phyloP scores from a whole-genome alignment of 2,888 invertebrate species.

The Papilio demoleus region DNA sequence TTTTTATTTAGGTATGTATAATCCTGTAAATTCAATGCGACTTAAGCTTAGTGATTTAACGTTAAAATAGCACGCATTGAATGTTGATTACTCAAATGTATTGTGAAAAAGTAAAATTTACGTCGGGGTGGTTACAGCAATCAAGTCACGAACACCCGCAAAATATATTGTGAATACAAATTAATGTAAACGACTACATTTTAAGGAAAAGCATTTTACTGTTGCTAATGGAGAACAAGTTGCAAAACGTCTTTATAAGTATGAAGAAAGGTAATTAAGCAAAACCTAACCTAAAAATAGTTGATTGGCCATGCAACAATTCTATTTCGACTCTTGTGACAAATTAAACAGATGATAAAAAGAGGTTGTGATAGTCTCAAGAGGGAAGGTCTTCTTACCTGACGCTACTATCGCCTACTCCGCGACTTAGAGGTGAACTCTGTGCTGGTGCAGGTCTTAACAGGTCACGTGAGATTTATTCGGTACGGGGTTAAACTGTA shows the following conservation, averaged over 20 bases:
- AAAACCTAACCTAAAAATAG: not conserved
- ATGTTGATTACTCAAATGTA: slow-evolving; percentile 31
- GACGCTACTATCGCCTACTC: too few species aligned
- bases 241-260: not conserved
- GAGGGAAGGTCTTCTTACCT: too few species aligned
- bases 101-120: slow-evolving; percentile 35
- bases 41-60: slow-evolving; percentile 21
- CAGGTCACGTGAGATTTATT: too few species aligned
- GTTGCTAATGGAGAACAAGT: not conserved
- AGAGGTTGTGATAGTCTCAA: too few species aligned
- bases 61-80: slow-evolving; percentile 31
- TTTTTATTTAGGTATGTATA: not conserved
- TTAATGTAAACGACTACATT: slow-evolving; percentile 9
- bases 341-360: too few species aligned
- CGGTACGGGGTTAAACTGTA: too few species aligned
- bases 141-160: slow-evolving; percentile 38
- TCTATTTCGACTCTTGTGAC: too few species aligned
- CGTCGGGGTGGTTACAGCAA: slow-evolving; percentile 29
- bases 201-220: not conserved
- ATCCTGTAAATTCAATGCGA: not conserved
- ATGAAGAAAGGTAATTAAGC: not conserved
- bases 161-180: slow-evolving; percentile 38
- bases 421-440: too few species aligned
- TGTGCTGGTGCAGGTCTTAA: too few species aligned
- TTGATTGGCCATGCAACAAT: too few species aligned